Base-by-base conservation (phyloP, 1,140 invertebrate species). In the Drosophila elegans region DNA sequence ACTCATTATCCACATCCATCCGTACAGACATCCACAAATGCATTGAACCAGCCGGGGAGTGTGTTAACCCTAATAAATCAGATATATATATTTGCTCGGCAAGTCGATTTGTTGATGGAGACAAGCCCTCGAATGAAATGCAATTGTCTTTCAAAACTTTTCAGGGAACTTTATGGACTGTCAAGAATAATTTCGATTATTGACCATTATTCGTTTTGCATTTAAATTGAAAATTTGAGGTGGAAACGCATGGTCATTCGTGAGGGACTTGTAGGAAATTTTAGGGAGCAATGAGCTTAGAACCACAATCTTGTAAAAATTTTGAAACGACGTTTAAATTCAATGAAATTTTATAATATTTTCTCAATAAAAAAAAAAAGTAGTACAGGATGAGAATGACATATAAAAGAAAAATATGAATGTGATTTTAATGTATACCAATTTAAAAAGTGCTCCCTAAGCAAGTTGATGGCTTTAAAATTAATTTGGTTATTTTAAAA, bases 11-110 rank as follows among this genome's bases (percentile, higher is more conserved):
- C 45, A 38, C 36, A 38, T 32, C 36, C 49, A 25, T 25, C 41
- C 34, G 46, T 34, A 9, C 51, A 34, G 21, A 12, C 32, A 10
- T 16, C 25, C 49, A 55, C 34, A 4, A 32, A 32, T 13, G 11
- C 63, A 55, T 21, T 55, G 46, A 69, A 51, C 52, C 60, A 36
- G 21, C 9, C 45, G 13, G 21, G n/a, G 16, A 52, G 64, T 21
- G 36, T 68, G 38, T 53, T 67, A 66, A 68, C 64, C 52, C 53
- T 71, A 49, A 71, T 71, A 71, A 72, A 71, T 57, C 68, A 71
- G 66, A 36, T 57, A 29, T 27, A 25, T 49, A 29, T 72, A 49
- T 42, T 36, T 39, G 29, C 9, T 21, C 21, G 3, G 53, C 27
- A 25, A 44, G 29, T 49, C 21, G 21, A 38, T 29, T 6, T 45